These are phyloP conservation scores for Crocidura indochinensis DNA, from an alignment of 2,797 vertebrate genomes.

Conservation along the genomic window DNA sequence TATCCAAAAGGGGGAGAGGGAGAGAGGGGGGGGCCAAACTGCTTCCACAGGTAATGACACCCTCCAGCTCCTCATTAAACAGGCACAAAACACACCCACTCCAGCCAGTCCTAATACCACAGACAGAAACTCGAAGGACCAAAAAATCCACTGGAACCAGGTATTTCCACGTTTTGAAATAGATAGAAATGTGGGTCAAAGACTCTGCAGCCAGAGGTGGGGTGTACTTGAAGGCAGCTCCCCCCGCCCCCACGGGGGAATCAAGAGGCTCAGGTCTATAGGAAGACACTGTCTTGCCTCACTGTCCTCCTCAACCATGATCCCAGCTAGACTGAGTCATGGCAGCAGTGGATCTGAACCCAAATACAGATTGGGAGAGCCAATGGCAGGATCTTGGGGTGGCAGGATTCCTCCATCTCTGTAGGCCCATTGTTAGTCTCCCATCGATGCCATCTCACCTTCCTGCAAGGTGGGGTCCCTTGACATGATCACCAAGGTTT, in stretches of 20 bases:
- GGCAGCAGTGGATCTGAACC: too few species aligned
- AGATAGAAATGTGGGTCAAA: constrained; percentile 29
- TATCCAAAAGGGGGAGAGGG: constrained; percentile 78
- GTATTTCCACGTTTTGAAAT: constrained; percentile 40
- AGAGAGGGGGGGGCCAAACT: constrained; percentile 66
- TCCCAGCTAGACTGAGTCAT: too few species aligned
- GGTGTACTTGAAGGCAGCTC: too few species aligned
- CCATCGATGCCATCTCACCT: too few species aligned
- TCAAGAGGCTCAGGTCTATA: too few species aligned
- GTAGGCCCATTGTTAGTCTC: too few species aligned
- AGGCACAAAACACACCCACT: constrained; percentile 86
- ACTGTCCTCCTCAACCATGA: too few species aligned
- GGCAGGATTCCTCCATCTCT: too few species aligned
- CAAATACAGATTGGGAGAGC: too few species aligned
- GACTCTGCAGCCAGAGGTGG: neutral
- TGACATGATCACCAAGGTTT: neutral
- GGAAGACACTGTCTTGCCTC: too few species aligned
- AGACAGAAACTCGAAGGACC: constrained; percentile 83
- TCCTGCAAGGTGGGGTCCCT: neutral
- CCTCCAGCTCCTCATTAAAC: constrained; percentile 89
- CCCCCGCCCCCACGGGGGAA: too few species aligned
- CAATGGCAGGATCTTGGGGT: too few species aligned
- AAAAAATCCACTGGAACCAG: constrained; percentile 38
- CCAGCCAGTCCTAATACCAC: constrained; percentile 80
- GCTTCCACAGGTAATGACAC: constrained; percentile 60